A percentile compares a stretch with the other conserved stretches of the same genome.
These are phyloP conservation scores for Leptodactylus fuscus DNA, from an alignment of 2,113 vertebrate species.

Conservation along the genomic window DNA sequence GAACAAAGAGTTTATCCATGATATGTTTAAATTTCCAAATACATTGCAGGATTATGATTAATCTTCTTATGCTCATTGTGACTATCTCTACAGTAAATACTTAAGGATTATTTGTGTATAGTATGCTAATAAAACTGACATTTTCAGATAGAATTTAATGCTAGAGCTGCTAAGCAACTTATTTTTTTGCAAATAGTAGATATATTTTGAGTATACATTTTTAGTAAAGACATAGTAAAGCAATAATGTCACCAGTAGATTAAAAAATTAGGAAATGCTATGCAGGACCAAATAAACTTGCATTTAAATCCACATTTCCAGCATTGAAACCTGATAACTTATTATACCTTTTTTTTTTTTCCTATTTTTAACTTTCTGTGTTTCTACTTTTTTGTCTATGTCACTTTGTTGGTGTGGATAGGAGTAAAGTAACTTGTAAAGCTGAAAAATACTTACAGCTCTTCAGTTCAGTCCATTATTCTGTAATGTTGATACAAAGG, in stretches of 20 bases:
- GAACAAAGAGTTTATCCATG: slow-evolving; percentile 49
- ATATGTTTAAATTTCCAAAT: slow-evolving; percentile 46
- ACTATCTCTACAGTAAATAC: slow-evolving; percentile 45
- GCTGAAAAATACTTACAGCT: no score
- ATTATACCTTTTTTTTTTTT: no score
- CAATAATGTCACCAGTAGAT: not conserved
- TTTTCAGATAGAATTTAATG: slow-evolving; percentile 36
- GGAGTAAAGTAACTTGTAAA: no score
- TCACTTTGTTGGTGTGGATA: no score
- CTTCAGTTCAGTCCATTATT: no score
- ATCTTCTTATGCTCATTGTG: slow-evolving; percentile 50
- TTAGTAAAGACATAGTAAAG: not conserved
- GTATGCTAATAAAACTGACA: slow-evolving; percentile 47
- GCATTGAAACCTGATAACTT: not conserved
- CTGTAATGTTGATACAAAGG: no score
- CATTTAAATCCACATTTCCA: not conserved
- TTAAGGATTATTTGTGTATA: slow-evolving; percentile 36
- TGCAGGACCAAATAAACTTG: not conserved
- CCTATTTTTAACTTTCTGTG: no score
- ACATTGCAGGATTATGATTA: slow-evolving; percentile 53
- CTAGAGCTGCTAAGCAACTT: slow-evolving; percentile 6
- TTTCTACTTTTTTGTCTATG: not conserved
- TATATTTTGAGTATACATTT: not conserved
- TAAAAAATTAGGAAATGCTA: not conserved
- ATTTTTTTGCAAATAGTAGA: not conserved